phyloP scores from a whole-genome alignment of 2,888 invertebrate genomes.

The Sphaerophoria taeniata region DNA sequence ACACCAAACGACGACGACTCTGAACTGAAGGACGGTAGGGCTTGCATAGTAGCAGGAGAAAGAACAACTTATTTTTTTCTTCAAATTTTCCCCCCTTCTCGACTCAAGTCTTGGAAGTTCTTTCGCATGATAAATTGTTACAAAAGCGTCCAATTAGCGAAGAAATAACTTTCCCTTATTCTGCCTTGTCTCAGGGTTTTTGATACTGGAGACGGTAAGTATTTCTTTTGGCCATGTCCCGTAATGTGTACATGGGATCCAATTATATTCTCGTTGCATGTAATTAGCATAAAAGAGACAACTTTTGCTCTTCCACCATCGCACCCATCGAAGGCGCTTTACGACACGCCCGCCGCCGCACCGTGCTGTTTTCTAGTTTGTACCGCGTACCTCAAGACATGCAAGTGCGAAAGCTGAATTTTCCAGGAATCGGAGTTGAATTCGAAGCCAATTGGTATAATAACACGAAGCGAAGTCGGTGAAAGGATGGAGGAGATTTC shows the following conservation, averaged over 20 bases:
- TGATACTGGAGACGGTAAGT: conserved; percentile 68
- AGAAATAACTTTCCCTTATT: conserved; percentile 73
- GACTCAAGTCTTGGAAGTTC: conserved; percentile 32
- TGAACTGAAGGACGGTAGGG: conserved; percentile 40
- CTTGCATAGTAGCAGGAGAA: conserved; percentile 17
- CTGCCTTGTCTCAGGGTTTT: conserved; percentile 51
- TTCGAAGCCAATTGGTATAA: conserved; percentile 55
- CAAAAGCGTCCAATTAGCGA: conserved; percentile 74
- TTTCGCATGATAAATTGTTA: conserved; percentile 74
- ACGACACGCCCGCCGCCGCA: background rate
- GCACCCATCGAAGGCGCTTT: too few species aligned
- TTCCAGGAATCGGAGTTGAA: conserved; percentile 52
- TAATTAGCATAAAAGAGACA: conserved; percentile 75
- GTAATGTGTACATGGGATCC: conserved; percentile 73
- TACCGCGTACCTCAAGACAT: conserved; percentile 15
- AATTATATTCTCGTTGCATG: conserved; percentile 74
- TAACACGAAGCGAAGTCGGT: background rate
- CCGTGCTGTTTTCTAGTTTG: background rate
- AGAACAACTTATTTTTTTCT: conserved; percentile 62
- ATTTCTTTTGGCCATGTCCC: conserved; percentile 72
- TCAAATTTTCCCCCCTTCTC: background rate
- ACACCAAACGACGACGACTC: background rate
- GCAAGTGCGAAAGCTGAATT: conserved; percentile 63
- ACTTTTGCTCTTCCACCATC: conserved; percentile 64
- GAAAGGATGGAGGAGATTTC: background rate